A percentile compares a stretch with the other conserved stretches of the same genome.
These are phyloP conservation scores for Lathronympha strigana DNA, from an alignment of 2,888 invertebrate genomes.

Conservation along the genomic window DNA sequence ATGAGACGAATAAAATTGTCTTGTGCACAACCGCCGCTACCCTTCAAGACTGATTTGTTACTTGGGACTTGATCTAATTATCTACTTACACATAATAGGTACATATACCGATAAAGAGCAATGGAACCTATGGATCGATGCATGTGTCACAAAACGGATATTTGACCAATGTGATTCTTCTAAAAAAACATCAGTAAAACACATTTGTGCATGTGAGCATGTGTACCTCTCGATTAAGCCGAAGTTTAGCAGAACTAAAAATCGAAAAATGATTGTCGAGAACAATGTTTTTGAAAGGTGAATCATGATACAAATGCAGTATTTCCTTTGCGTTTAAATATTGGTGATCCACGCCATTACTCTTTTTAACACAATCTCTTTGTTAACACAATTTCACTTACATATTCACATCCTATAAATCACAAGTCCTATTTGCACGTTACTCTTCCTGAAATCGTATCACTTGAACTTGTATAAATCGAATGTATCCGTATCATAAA, in stretches of 20 bases:
- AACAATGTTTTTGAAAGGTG: too few relatives aligned
- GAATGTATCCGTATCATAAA: background rate
- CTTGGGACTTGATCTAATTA: constrained; percentile 31
- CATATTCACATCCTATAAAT: constrained; percentile 22
- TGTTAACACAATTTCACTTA: constrained; percentile 18
- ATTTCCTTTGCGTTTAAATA: too few relatives aligned
- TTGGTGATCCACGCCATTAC: constrained; percentile 20
- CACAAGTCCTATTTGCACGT: constrained; percentile 18
- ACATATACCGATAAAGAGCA: constrained; percentile 10
- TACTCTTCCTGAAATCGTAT: constrained; percentile 27
- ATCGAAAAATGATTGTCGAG: too few relatives aligned
- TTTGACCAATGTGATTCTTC: background rate
- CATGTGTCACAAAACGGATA: background rate
- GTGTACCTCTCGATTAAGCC: too few relatives aligned
- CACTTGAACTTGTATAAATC: constrained; percentile 12
- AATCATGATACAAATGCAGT: too few relatives aligned
- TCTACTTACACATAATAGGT: constrained; percentile 32
- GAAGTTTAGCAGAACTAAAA: too few relatives aligned
- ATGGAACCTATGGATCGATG: constrained; percentile 8
- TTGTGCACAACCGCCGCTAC: constrained; percentile 16
- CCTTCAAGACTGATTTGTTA: constrained; percentile 30
- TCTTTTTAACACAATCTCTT: constrained; percentile 17
- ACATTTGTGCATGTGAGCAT: too few relatives aligned
- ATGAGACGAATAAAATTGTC: background rate
- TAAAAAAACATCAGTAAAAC: background rate